phyloP scores from a whole-genome alignment of 2,888 invertebrate genomes.

The Luperina testacea region DNA sequence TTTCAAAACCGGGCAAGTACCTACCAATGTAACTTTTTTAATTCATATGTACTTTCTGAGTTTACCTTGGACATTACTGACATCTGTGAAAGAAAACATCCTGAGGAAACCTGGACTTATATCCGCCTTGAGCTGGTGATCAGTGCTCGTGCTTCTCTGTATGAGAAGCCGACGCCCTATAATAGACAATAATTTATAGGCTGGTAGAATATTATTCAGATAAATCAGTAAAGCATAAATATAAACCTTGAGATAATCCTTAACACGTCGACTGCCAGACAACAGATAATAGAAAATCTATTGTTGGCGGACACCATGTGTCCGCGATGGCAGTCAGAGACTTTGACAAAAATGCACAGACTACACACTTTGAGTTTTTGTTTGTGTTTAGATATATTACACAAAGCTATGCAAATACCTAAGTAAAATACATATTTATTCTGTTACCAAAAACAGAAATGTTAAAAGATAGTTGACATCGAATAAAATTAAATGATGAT shows the following conservation, averaged over 20 bases:
- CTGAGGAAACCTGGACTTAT: neutral
- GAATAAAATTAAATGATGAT: neutral
- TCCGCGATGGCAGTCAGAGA: too few relatives aligned
- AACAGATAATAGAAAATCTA: too few relatives aligned
- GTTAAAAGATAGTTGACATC: neutral
- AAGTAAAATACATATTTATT: conserved; percentile 20
- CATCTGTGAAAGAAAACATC: neutral
- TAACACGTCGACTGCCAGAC: too few relatives aligned
- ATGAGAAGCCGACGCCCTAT: neutral
- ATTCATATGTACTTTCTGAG: neutral
- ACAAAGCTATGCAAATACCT: conserved; percentile 14
- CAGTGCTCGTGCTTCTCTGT: neutral
- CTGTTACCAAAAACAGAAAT: conserved; percentile 10
- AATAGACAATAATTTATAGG: neutral
- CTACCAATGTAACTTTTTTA: neutral
- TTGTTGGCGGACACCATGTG: too few relatives aligned
- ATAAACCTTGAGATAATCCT: neutral
- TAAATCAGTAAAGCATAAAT: neutral
- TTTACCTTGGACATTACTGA: neutral
- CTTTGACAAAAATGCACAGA: neutral
- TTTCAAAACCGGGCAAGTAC: neutral
- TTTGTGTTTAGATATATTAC: conserved; percentile 1
- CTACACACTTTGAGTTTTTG: conserved; percentile 4
- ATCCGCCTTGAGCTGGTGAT: neutral
- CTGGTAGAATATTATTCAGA: neutral